Evolutionary conservation across 2,888 invertebrate genomes (phyloP).

Genomic region (Timema cristinae): DNA sequence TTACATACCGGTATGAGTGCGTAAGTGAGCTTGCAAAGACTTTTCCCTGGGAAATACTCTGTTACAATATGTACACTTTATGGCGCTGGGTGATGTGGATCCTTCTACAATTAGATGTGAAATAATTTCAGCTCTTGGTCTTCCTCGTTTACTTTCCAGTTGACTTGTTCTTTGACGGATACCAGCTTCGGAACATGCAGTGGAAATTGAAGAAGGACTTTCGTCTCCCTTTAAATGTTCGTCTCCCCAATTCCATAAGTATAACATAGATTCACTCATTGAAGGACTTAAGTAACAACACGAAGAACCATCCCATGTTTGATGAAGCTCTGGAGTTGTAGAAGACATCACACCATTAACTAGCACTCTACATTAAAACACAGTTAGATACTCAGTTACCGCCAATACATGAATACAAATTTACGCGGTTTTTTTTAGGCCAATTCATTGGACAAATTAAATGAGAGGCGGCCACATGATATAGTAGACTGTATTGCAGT

Average conservation of each 20-base stretch:
- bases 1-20: conserved; percentile 58
- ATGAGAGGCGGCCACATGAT: too few relatives aligned
- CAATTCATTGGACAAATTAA: too few relatives aligned
- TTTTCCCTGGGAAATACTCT: conserved; percentile 73
- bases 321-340: too few relatives aligned
- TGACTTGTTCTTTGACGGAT: conserved; percentile 24
- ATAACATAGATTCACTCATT: conserved; percentile 41
- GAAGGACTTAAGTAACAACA: too few relatives aligned
- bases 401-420: too few relatives aligned
- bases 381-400: too few relatives aligned
- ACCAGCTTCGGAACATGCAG: conserved; percentile 17
- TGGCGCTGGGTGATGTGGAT: conserved; percentile 61
- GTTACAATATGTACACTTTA: conserved; percentile 66
- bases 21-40: conserved; percentile 64
- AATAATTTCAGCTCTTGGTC: conserved; percentile 67
- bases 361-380: too few relatives aligned
- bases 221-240: conserved; percentile 40
- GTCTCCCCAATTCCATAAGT: conserved; percentile 47
- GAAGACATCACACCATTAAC: too few relatives aligned
- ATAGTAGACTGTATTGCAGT: too few relatives aligned
- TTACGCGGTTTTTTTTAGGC: too few relatives aligned
- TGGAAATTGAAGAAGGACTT: conserved; percentile 24
- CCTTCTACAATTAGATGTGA: conserved; percentile 65
- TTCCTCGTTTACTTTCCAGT: conserved; percentile 53
- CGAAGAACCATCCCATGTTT: too few relatives aligned